A percentile compares a stretch with the other conserved stretches of the same genome.
Evolutionary conservation across 2,113 vertebrate genomes (phyloP).

Genomic region (Alosa alosa): DNA sequence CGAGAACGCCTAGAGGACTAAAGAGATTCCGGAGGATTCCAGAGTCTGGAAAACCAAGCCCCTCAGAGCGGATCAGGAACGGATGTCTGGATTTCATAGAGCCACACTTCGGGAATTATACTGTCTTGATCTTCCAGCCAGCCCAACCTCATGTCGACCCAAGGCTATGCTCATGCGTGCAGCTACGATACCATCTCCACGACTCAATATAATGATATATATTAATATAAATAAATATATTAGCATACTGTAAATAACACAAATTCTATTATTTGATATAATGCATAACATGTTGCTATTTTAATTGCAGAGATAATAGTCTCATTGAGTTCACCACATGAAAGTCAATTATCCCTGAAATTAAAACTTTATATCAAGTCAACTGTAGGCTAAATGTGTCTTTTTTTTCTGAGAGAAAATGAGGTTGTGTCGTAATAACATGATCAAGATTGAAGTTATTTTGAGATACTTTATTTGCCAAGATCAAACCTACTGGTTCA

Average conservation of each 20-base stretch:
- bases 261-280: too few species aligned
- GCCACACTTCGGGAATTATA: not conserved
- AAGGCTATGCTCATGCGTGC: not conserved
- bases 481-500: not conserved
- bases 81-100: not conserved
- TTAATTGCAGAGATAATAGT: not conserved
- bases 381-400: not conserved
- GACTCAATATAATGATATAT: not conserved
- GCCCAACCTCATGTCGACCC: not conserved
- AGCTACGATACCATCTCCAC: not conserved
- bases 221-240: too few species aligned
- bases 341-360: constrained; percentile 12
- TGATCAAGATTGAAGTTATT: not conserved
- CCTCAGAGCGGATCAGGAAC: not conserved
- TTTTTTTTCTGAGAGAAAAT: not conserved
- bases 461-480: not conserved
- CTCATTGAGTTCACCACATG: not conserved
- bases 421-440: not conserved
- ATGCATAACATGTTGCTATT: too few species aligned
- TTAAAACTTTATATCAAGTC: not conserved
- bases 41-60: not conserved
- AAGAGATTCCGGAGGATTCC: not conserved
- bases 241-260: not conserved
- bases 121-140: not conserved
- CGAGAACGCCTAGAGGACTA: not conserved